These are phyloP conservation scores for Dendroctonus valens DNA, from an alignment of 1,140 invertebrate genomes.

Conservation along the genomic window DNA sequence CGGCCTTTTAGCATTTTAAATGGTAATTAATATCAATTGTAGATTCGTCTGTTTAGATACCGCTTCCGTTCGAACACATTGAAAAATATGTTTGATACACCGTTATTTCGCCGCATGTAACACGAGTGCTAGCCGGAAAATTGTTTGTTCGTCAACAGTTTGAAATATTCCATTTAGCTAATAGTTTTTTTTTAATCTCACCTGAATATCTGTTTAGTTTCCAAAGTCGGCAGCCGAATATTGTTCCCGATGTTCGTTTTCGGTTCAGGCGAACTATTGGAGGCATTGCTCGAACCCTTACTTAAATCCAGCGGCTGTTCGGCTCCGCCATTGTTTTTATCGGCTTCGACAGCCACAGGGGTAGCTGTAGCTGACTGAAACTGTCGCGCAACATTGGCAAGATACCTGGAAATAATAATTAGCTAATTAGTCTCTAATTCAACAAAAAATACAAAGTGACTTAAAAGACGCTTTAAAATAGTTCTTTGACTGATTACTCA, in stretches of 20 bases:
- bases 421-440: neutral
- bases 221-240: slow-evolving; percentile 55
- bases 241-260: slow-evolving; percentile 32
- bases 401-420: slow-evolving; percentile 30
- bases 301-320: slow-evolving; percentile 79
- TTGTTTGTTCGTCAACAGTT: too few relatives aligned
- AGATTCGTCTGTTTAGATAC: slow-evolving; percentile 8
- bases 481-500: too few relatives aligned
- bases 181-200: slow-evolving; percentile 51
- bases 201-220: slow-evolving; percentile 69
- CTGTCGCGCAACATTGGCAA: slow-evolving; percentile 42
- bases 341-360: slow-evolving; percentile 25
- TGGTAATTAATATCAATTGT: slow-evolving; percentile 11
- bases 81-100: too few relatives aligned
- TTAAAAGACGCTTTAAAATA: neutral
- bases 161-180: too few relatives aligned
- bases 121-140: too few relatives aligned
- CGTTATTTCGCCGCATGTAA: too few relatives aligned
- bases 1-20: slow-evolving; percentile 12
- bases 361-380: slow-evolving; percentile 39
- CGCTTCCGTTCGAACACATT: neutral
- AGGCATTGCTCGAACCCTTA: slow-evolving; percentile 51
- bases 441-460: neutral
- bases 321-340: slow-evolving; percentile 46
- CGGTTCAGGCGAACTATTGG: slow-evolving; percentile 28